A percentile compares a stretch with the other conserved stretches of the same genome.
phyloP scores from a whole-genome alignment of 1,140 invertebrate species.

The Ips nitidus region DNA sequence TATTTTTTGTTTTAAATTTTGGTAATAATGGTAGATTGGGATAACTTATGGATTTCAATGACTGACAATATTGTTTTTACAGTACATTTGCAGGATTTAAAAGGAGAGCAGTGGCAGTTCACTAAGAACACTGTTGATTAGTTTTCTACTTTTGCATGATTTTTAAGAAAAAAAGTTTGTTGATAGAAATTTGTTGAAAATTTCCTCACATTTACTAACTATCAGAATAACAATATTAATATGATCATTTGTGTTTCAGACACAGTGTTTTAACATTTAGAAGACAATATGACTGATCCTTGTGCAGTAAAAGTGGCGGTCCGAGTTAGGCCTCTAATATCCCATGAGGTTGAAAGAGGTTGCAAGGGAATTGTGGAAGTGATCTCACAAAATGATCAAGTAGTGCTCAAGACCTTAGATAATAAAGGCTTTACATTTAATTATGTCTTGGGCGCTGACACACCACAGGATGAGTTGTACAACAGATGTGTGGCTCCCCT shows the following conservation, averaged over 20 bases:
- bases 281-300: neutral
- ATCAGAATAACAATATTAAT: no score
- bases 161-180: no score
- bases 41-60: no score
- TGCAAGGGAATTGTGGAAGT: conserved; percentile 68
- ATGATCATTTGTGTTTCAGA: neutral
- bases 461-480: conserved; percentile 76
- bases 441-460: conserved; percentile 73
- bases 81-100: no score
- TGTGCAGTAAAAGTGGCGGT: conserved; percentile 70
- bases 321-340: conserved; percentile 75
- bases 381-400: conserved; percentile 64
- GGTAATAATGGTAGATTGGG: no score
- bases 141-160: no score
- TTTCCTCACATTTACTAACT: no score
- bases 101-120: no score
- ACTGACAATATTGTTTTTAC: no score
- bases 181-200: no score
- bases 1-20: no score
- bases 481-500: conserved; percentile 72
- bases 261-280: neutral
- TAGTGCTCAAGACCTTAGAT: conserved; percentile 69
- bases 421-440: conserved; percentile 83
- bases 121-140: no score
- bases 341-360: conserved; percentile 67